Base-by-base conservation (phyloP, 2,797 vertebrate genomes). In the Thalassophryne amazonica region DNA sequence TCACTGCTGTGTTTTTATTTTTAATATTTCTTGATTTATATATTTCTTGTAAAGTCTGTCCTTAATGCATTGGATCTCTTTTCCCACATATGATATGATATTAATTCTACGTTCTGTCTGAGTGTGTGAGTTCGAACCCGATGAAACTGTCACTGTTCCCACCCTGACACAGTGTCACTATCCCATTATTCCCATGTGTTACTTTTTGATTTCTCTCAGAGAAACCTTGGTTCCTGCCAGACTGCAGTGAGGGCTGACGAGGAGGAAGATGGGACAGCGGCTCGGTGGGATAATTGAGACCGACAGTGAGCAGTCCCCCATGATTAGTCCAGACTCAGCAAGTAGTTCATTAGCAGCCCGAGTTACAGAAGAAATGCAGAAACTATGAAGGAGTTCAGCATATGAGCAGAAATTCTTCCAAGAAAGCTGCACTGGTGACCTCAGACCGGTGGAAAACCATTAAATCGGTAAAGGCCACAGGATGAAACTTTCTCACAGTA, bases 261-360 rank as follows among this genome's bases (percentile, higher is more conserved):
- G 69, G 61, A 63, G 45, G 48, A 48, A 37, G 67, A 62, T 53
- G 41, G 60, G 63, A 69, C 49, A 63, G 73, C 71, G 43, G 57
- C 54, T 56, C 70, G 66, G 74, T 75, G 76, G 81, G 80, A 80
- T 90, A 91, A 91, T 90, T 88, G 87, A 89, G 86, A 89, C 76
- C 89, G 90, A 90, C 90, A 90, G 81, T 86, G 80, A 88, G 82
- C 84, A 87, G 89, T 91, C 89, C 87, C 84, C 81, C 72, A 81
- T 85, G 87, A 91, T 91, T 91, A 89, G 89, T 88, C 89, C 78
- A 84, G 83, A 78, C 74, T 86, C 86, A 70, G 84, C 89, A 86
- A 90, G 84, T 83, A 87, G 84, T 89, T 90, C 86, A 89, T 91
- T 90, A 89, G 68, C 80, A 61, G 56, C 55, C 49, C 46, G 70